Evolutionary conservation across 1,140 invertebrate species (phyloP).

Genomic region (Nephila pilipes): DNA sequence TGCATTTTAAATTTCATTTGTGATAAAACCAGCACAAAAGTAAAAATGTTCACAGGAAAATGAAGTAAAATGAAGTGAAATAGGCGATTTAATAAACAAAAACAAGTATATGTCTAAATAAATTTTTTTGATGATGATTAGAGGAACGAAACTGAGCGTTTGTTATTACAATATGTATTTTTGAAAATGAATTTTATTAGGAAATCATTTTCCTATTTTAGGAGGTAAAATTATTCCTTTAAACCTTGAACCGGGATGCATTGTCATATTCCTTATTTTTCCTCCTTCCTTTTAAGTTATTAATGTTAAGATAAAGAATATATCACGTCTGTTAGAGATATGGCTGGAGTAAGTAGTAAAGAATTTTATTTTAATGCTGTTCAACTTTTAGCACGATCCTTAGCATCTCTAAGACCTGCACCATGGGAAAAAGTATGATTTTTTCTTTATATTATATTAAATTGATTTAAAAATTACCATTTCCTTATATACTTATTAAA

Average conservation of each 20-base stretch:
- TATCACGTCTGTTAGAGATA: slow-evolving; percentile 5
- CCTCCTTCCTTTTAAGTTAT: slow-evolving; percentile 66
- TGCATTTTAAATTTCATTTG: background rate
- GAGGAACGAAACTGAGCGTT: background rate
- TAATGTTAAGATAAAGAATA: background rate
- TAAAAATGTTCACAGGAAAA: background rate
- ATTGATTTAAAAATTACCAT: background rate
- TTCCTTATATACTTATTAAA: background rate
- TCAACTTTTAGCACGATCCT: slow-evolving; percentile 92
- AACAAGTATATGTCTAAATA: background rate
- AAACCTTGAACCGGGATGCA: slow-evolving; percentile 45
- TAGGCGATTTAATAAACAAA: background rate
- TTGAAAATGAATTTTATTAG: background rate
- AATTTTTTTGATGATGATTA: background rate
- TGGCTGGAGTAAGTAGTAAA: slow-evolving; percentile 75
- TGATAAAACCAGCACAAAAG: background rate
- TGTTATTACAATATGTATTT: background rate
- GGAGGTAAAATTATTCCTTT: background rate
- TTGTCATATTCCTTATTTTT: slow-evolving; percentile 31
- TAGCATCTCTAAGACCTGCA: slow-evolving; percentile 90
- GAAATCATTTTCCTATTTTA: background rate
- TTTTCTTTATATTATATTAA: background rate
- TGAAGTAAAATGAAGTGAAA: background rate
- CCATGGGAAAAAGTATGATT: slow-evolving; percentile 91
- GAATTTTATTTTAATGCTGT: slow-evolving; percentile 92